These are phyloP conservation scores for Psilopogon haemacephalus DNA, from an alignment of 2,113 vertebrate species.

Conservation along the genomic window DNA sequence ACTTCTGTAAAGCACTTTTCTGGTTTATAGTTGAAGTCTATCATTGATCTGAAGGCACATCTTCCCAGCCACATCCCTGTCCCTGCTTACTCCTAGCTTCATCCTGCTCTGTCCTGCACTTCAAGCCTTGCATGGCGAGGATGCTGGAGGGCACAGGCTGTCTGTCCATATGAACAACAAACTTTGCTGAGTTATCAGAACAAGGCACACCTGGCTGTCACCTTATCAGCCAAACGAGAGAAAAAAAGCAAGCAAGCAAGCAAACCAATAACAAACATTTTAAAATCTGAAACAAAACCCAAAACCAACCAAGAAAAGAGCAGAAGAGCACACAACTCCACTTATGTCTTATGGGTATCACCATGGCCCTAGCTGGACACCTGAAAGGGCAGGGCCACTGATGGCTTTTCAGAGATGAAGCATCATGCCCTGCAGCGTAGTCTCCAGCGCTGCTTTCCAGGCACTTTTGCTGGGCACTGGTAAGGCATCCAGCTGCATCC, in stretches of 20 bases:
- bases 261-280: no score
- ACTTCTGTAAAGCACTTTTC: background rate
- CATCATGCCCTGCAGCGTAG: background rate
- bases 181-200: constrained; percentile 43
- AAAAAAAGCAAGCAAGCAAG: accelerated
- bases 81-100: background rate
- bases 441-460: background rate
- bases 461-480: background rate
- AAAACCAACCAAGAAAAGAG: no score
- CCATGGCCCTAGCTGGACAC: background rate
- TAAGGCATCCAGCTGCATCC: constrained; percentile 24
- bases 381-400: background rate
- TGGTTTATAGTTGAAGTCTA: background rate
- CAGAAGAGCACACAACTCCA: background rate
- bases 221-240: background rate
- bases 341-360: accelerated
- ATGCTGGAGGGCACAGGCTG: background rate
- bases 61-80: background rate
- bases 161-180: background rate
- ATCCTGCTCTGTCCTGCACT: background rate
- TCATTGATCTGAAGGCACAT: background rate
- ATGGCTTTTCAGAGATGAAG: background rate
- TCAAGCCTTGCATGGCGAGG: background rate
- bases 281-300: no score
- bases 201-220: background rate